phyloP scores from a whole-genome alignment of 2,888 invertebrate species.

The Eristalinus aeneus region DNA sequence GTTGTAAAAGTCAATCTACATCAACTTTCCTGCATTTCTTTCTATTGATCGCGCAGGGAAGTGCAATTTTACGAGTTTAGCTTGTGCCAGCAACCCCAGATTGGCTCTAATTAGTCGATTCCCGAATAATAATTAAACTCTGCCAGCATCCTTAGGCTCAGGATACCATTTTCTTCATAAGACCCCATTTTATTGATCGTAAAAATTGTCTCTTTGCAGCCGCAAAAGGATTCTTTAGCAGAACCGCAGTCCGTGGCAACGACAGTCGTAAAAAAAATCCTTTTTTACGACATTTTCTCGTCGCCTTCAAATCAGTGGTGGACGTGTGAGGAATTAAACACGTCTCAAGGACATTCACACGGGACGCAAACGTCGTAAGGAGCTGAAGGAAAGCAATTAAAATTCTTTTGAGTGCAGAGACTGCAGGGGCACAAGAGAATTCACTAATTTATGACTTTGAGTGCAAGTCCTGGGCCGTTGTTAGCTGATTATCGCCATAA shows the following conservation, averaged over 20 bases:
- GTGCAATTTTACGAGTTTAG: slow-evolving; percentile 25
- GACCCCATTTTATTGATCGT: slow-evolving; percentile 17
- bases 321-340: slow-evolving; percentile 25
- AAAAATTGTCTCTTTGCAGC: slow-evolving; percentile 15
- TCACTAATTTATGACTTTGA: slow-evolving; percentile 46
- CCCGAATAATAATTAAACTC: neutral
- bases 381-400: slow-evolving; percentile 33
- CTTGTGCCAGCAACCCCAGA: slow-evolving; percentile 33
- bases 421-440: slow-evolving; percentile 5
- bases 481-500: slow-evolving; percentile 40
- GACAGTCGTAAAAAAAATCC: neutral
- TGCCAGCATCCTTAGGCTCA: neutral
- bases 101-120: slow-evolving; percentile 15
- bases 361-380: neutral
- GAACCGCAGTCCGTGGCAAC: neutral
- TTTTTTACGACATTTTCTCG: slow-evolving; percentile 50
- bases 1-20: neutral
- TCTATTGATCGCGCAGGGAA: neutral
- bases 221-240: neutral
- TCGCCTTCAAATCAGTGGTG: slow-evolving; percentile 45
- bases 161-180: slow-evolving; percentile 2
- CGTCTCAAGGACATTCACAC: slow-evolving; percentile 46
- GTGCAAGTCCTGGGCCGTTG: slow-evolving; percentile 15
- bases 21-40: neutral
- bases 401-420: slow-evolving; percentile 33